Evolutionary conservation across 2,888 invertebrate species (phyloP), one percentile per base, ranked within the genome.

Genomic region (Pheosia tremula): DNA sequence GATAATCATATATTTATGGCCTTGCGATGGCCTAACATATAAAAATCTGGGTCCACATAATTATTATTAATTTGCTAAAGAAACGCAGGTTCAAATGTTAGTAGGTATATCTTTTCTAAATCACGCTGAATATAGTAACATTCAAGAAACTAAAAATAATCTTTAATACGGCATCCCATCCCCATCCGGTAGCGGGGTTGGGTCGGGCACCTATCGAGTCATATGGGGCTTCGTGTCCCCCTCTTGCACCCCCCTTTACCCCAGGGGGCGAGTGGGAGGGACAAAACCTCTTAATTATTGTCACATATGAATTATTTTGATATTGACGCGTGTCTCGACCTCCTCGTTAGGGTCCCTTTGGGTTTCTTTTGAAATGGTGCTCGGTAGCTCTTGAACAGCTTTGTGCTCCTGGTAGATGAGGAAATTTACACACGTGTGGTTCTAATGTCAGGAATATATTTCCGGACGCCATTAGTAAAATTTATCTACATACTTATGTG

Each of bases 281-380:
- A 71, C 74, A 76, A 71, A 75, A 75, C 75, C 75, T 75, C 89
- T 88, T 89, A 91, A 91, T 91, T 91, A 91, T 91, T 90, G 90
- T 90, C 89, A 89, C 89, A 90, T 91, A 87, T 89, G 90, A 90
- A 88, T 90, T 90, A 90, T 90, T 90, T 90, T 86, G 87, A 85
- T 89, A 90, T 89, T 86, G 90, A 87, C 86, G 87, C 84, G 82
- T 72, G 78, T 68, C 75, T 78, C 78, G 69, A 70, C 73, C 71
- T 70, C 70, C 76, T 75, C 75, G 76, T 78, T 78, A 78, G 69
- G 67, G 69, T 77, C 75, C 78, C 78, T 74, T 71, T 64, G 74
- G 78, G 63, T 71, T 78, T 75, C 75, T 77, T 78, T 79, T 72
- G 71, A 75, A 67, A 71, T 62, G 60, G 64, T 56, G 9, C 58